These are phyloP conservation scores for Parochlus steinenii DNA, from an alignment of 2,888 invertebrate genomes.

Conservation along the genomic window DNA sequence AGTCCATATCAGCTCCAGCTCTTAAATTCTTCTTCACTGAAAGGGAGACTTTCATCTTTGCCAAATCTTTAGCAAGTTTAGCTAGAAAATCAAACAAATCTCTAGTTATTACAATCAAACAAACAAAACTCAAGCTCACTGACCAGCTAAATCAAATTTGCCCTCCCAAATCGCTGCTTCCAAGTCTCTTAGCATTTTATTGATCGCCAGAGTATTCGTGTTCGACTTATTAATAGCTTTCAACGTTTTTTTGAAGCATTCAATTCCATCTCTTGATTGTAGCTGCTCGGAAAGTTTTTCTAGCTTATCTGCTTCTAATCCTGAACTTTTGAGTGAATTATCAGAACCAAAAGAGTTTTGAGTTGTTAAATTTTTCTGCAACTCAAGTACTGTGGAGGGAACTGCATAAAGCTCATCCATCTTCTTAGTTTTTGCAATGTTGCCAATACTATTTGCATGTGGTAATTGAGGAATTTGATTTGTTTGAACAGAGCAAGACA, in stretches of 20 bases:
- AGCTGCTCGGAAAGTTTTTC: slow-evolving; percentile 16
- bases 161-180: slow-evolving; percentile 65
- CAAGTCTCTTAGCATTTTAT: slow-evolving; percentile 47
- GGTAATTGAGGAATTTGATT: slow-evolving; percentile 32
- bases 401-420: slow-evolving; percentile 4
- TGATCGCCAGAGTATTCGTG: slow-evolving; percentile 42
- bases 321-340: too few species aligned
- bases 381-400: slow-evolving; percentile 11
- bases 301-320: slow-evolving; percentile 14
- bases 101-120: too few species aligned
- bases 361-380: too few species aligned
- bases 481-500: slow-evolving; percentile 41
- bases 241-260: slow-evolving; percentile 15
- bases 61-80: slow-evolving; percentile 59
- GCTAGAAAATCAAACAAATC: too few species aligned
- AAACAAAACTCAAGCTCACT: too few species aligned
- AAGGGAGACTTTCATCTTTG: slow-evolving; percentile 57
- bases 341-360: slow-evolving; percentile 36
- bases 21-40: slow-evolving; percentile 37
- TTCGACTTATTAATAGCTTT: slow-evolving; percentile 15
- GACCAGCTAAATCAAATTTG: slow-evolving; percentile 56
- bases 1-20: slow-evolving; percentile 11
- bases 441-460: too few species aligned
- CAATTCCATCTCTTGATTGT: slow-evolving; percentile 16
- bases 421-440: slow-evolving; percentile 12